Percentiles rank a stretch among this genome's conserved stretches.
Conservation (phyloP, 1,140 invertebrate genomes). For the Streblospio benedicti region DNA sequence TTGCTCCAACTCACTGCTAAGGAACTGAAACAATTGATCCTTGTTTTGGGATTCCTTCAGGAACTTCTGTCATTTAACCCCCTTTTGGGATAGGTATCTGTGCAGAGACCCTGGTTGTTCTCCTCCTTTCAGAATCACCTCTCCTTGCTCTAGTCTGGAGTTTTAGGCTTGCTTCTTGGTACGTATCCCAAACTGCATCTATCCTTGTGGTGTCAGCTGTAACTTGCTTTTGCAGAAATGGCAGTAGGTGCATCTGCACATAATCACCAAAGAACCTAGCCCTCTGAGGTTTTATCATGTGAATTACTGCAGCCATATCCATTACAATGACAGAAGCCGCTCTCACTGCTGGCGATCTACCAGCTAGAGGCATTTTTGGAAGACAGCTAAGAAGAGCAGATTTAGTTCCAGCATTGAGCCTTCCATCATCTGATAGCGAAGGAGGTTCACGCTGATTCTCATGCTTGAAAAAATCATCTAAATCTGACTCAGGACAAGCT, state of each 20-base stretch:
- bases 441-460: neutral
- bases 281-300: neutral
- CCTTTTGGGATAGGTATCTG: too few relatives aligned
- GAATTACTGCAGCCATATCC: neutral
- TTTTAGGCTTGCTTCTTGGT: neutral
- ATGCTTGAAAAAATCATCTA: neutral
- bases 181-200: conserved; percentile 4
- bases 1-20: too few relatives aligned
- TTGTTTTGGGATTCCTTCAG: too few relatives aligned
- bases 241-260: neutral
- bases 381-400: too few relatives aligned
- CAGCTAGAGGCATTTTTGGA: too few relatives aligned
- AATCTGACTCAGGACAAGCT: neutral
- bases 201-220: neutral
- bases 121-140: too few relatives aligned
- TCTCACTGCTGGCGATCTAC: too few relatives aligned
- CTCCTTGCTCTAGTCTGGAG: too few relatives aligned
- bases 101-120: too few relatives aligned
- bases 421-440: conserved; percentile 1
- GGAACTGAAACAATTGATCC: too few relatives aligned
- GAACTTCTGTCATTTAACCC: too few relatives aligned
- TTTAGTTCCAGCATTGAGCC: too few relatives aligned
- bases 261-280: neutral
- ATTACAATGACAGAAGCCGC: neutral
- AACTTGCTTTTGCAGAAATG: neutral